phyloP scores from a whole-genome alignment of 2,797 vertebrate species.

The Todus mexicanus region DNA sequence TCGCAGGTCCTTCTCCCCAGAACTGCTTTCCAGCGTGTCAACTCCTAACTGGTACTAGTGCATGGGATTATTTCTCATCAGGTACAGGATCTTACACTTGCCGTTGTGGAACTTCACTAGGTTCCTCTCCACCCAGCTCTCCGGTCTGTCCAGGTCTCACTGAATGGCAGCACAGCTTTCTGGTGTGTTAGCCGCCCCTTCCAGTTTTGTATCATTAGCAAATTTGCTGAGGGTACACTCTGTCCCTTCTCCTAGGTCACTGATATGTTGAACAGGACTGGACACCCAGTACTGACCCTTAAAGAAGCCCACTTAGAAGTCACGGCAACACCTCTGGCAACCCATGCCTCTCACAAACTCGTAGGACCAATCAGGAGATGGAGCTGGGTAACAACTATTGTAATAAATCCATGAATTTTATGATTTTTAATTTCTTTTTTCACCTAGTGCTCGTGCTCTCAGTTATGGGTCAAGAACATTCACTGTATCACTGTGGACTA shows the following conservation, averaged over 20 bases:
- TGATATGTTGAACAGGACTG: background rate
- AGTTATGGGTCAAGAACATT: background rate
- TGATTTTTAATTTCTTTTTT: background rate
- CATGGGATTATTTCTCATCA: background rate
- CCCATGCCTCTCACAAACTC: background rate
- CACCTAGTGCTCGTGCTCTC: background rate
- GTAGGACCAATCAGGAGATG: background rate
- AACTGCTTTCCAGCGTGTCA: background rate
- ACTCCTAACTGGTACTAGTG: background rate
- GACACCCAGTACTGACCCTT: background rate
- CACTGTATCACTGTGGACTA: background rate
- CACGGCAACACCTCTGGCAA: background rate
- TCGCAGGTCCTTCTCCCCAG: background rate
- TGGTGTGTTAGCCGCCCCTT: background rate
- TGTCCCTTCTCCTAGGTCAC: background rate
- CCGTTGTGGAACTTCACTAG: background rate
- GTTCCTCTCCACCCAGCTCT: background rate
- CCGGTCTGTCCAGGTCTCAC: background rate
- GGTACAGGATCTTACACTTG: background rate
- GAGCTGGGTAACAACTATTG: background rate
- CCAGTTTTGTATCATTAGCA: background rate
- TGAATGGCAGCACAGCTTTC: background rate
- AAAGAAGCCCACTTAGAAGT: background rate
- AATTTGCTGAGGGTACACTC: background rate
- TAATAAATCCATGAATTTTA: background rate